Conservation (phyloP, 2,797 vertebrate genomes). For the Heliangelus exortis region DNA sequence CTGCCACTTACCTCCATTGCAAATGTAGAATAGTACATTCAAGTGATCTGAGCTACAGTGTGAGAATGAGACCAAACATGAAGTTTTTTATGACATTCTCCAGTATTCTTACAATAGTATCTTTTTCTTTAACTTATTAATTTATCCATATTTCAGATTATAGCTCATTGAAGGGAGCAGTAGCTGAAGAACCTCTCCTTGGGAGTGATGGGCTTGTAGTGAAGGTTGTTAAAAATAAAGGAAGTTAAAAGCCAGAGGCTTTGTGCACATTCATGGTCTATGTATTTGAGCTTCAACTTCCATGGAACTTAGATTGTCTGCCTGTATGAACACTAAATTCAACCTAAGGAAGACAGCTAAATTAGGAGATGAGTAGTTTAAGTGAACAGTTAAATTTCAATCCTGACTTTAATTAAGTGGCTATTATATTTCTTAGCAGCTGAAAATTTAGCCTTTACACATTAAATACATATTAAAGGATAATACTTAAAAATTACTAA, state of each 20-base stretch:
- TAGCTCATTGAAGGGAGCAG: neutral
- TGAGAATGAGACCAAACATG: neutral
- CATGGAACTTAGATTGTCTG: neutral
- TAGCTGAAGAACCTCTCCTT: neutral
- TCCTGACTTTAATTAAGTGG: conserved; percentile 20
- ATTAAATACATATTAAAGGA: neutral
- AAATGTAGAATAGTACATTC: neutral
- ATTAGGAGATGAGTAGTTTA: neutral
- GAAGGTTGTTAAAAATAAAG: neutral
- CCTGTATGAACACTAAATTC: neutral
- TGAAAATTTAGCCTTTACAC: neutral
- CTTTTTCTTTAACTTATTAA: neutral
- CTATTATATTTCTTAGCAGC: conserved; percentile 8
- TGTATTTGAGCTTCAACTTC: neutral
- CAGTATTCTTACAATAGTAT: neutral
- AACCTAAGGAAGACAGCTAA: neutral
- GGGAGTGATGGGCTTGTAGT: neutral
- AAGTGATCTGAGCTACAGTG: neutral
- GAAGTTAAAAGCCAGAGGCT: neutral
- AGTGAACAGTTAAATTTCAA: conserved; percentile 31
- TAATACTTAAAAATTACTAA: neutral
- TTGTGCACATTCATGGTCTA: neutral
- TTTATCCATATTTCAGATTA: neutral
- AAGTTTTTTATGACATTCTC: neutral
- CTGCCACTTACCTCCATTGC: no score